Percentiles rank a stretch among this genome's conserved stretches.
Conservation (phyloP, 2,888 invertebrate species). For the Hypercompe scribonia region DNA sequence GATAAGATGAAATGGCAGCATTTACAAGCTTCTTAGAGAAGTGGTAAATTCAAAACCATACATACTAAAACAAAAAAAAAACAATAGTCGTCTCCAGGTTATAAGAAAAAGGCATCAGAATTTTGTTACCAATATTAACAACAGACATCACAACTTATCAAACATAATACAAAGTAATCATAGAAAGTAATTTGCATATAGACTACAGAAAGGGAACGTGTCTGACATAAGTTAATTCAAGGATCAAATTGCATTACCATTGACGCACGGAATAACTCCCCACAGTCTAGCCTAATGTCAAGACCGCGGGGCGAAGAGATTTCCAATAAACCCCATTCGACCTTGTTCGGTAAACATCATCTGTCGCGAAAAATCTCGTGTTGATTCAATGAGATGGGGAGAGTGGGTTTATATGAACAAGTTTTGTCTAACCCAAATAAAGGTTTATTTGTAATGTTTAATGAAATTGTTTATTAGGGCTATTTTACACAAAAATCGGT, state of each 20-base stretch:
- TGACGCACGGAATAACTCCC: conserved; percentile 39
- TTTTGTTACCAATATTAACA: not conserved
- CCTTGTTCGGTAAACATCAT: conserved; percentile 44
- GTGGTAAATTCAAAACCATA: not conserved
- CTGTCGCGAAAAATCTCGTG: conserved; percentile 25
- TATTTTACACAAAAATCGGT: too few species aligned
- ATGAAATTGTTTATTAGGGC: not conserved
- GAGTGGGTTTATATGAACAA: conserved; percentile 15
- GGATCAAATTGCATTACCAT: conserved; percentile 47
- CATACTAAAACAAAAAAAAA: not conserved
- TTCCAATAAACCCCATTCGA: conserved; percentile 48
- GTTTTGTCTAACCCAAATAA: not conserved
- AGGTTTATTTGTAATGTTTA: not conserved
- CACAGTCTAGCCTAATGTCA: conserved; percentile 29
- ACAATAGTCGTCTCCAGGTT: not conserved
- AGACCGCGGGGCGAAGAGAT: conserved; percentile 48
- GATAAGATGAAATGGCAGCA: not conserved
- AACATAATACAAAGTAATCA: not conserved
- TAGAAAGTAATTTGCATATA: conserved; percentile 31
- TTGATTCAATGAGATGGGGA: conserved; percentile 23
- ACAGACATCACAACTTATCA: not conserved
- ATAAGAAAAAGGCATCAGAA: not conserved
- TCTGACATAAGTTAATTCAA: conserved; percentile 41
- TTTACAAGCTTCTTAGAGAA: not conserved
- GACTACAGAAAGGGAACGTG: conserved; percentile 18